Evolutionary conservation across 2,797 vertebrate genomes (phyloP).

Genomic region (Gambelia wislizenii): DNA sequence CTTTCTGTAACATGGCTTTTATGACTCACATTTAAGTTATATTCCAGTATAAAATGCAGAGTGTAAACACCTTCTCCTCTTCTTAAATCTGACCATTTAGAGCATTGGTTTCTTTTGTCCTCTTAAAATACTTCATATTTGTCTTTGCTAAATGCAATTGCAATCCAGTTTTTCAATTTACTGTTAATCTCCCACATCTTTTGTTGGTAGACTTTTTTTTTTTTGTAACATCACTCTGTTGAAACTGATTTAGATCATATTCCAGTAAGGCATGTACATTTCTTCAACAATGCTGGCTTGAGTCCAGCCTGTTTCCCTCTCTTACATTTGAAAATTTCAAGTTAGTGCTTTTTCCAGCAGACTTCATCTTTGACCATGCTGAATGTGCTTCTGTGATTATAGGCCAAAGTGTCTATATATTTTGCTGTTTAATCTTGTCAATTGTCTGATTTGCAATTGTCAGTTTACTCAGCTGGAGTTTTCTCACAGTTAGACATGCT

Average conservation of each 20-base stretch:
- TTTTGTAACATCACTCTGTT: background rate
- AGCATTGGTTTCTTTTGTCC: background rate
- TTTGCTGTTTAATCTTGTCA: background rate
- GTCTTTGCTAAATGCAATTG: background rate
- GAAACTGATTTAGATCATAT: conserved; percentile 6
- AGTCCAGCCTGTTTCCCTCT: background rate
- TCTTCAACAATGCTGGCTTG: background rate
- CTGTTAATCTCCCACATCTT: background rate
- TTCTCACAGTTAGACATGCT: background rate
- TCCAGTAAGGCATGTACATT: background rate
- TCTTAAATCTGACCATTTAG: background rate
- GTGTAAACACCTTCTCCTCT: background rate
- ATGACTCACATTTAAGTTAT: conserved; percentile 18
- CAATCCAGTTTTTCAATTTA: background rate
- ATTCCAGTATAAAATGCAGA: background rate
- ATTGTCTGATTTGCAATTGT: background rate
- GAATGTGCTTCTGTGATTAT: background rate
- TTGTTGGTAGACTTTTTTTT: background rate
- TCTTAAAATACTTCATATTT: background rate
- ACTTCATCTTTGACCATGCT: background rate
- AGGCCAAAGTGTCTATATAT: background rate
- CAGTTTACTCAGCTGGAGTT: background rate
- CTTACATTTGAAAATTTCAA: background rate
- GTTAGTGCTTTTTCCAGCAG: background rate
- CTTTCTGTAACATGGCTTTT: background rate